These are phyloP conservation scores for Proterorhinus semilunaris DNA, from an alignment of 2,113 vertebrate genomes.

Conservation along the genomic window DNA sequence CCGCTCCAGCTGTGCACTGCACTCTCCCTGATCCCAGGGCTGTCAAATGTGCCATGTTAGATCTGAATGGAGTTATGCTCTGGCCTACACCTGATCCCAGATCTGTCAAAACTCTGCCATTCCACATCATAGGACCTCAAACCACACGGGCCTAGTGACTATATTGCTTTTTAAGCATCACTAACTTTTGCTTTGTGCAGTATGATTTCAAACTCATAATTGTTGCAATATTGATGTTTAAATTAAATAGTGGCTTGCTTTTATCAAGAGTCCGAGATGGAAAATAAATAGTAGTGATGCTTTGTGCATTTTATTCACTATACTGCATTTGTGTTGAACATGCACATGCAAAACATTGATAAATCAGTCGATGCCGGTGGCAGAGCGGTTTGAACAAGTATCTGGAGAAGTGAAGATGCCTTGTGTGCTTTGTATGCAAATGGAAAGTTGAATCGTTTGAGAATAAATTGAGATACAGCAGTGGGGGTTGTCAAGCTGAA, in stretches of 20 bases:
- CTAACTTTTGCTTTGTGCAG: slow-evolving; percentile 17
- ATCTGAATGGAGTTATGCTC: slow-evolving; percentile 63
- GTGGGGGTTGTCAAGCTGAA: slow-evolving; percentile 57
- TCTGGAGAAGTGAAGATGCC: slow-evolving; percentile 62
- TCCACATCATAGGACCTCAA: slow-evolving; percentile 54
- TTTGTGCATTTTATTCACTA: slow-evolving; percentile 75
- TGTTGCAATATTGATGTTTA: neutral
- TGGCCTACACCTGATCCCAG: slow-evolving; percentile 65
- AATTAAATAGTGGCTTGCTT: neutral
- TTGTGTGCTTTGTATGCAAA: slow-evolving; percentile 70
- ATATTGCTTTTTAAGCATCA: slow-evolving; percentile 12
- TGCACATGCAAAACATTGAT: slow-evolving; percentile 24
- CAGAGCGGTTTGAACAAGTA: slow-evolving; percentile 67
- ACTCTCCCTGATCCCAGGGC: slow-evolving; percentile 70
- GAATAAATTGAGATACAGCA: slow-evolving; percentile 55
- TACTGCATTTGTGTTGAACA: slow-evolving; percentile 68
- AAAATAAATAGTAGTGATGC: slow-evolving; percentile 64
- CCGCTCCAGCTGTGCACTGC: slow-evolving; percentile 70
- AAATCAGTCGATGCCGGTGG: slow-evolving; percentile 27
- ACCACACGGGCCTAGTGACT: slow-evolving; percentile 25
- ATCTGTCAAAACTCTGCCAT: slow-evolving; percentile 66
- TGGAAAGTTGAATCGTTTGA: slow-evolving; percentile 65
- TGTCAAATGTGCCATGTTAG: slow-evolving; percentile 70
- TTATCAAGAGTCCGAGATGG: slow-evolving; percentile 43
- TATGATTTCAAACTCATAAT: slow-evolving; percentile 9